Evolutionary conservation across 2,888 invertebrate species (phyloP).

Genomic region (Epinotia nisella): DNA sequence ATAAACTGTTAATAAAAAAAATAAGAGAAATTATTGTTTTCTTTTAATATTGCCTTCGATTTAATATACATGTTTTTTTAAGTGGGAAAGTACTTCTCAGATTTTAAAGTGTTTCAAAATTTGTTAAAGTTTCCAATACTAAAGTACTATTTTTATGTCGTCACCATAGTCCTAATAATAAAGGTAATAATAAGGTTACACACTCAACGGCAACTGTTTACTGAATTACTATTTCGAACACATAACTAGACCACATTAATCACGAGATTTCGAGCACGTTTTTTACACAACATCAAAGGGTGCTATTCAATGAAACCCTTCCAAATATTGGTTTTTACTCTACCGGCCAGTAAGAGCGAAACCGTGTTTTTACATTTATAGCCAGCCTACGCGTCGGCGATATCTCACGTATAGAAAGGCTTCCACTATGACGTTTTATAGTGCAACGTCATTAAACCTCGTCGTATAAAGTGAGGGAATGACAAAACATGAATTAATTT

Average conservation of each 20-base stretch:
- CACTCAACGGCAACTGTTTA: slow-evolving; percentile 15
- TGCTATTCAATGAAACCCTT: slow-evolving; percentile 78
- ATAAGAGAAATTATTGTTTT: no score
- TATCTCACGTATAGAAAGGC: slow-evolving; percentile 70
- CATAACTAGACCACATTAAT: slow-evolving; percentile 71
- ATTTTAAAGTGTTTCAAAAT: no score
- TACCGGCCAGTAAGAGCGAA: slow-evolving; percentile 82
- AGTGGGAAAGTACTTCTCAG: no score
- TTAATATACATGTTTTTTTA: no score
- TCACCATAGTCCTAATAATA: no score
- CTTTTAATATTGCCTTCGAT: no score
- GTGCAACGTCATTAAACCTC: slow-evolving; percentile 79
- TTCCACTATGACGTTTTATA: slow-evolving; percentile 76
- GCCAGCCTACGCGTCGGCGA: slow-evolving; percentile 66
- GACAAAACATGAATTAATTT: slow-evolving; percentile 85
- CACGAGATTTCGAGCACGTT: slow-evolving; percentile 75
- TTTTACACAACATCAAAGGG: slow-evolving; percentile 75
- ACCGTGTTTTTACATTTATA: slow-evolving; percentile 80
- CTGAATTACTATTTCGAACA: slow-evolving; percentile 47
- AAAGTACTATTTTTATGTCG: no score
- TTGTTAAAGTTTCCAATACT: no score
- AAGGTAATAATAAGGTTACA: neutral
- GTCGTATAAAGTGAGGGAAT: slow-evolving; percentile 82
- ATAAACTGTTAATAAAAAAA: no score
- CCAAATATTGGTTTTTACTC: slow-evolving; percentile 83